These are phyloP conservation scores for Hybos culiciformis DNA, from an alignment of 2,888 invertebrate genomes.

Conservation along the genomic window DNA sequence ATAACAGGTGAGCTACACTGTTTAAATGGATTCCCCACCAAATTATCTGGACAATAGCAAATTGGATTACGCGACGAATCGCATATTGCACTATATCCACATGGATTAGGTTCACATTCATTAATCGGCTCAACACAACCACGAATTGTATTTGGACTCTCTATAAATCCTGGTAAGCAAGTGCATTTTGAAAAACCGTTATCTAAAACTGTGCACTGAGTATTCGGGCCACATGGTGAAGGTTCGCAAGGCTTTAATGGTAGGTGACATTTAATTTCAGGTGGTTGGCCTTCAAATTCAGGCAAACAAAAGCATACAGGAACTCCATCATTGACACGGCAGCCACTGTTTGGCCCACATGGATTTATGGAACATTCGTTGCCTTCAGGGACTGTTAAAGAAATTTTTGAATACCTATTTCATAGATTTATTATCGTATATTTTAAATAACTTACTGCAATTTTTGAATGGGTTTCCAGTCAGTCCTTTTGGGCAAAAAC, in stretches of 20 bases:
- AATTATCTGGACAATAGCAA: slow-evolving; percentile 74
- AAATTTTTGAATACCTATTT: neutral
- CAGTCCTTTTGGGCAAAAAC: slow-evolving; percentile 76
- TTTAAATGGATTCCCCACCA: slow-evolving; percentile 70
- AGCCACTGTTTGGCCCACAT: slow-evolving; percentile 73
- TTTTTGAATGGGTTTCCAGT: slow-evolving; percentile 83
- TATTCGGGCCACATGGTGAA: slow-evolving; percentile 79
- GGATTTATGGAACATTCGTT: slow-evolving; percentile 70
- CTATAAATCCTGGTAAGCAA: slow-evolving; percentile 66
- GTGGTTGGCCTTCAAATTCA: slow-evolving; percentile 76
- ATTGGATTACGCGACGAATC: slow-evolving; percentile 64
- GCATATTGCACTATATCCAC: slow-evolving; percentile 64
- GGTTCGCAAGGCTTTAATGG: slow-evolving; percentile 70
- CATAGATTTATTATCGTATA: neutral
- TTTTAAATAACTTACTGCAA: slow-evolving; percentile 60
- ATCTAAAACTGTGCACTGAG: slow-evolving; percentile 61
- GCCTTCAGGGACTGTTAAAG: slow-evolving; percentile 67
- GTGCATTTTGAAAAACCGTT: slow-evolving; percentile 81
- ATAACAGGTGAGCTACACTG: slow-evolving; percentile 50
- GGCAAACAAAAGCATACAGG: slow-evolving; percentile 79
- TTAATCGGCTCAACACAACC: slow-evolving; percentile 69
- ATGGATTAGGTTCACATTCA: slow-evolving; percentile 71
- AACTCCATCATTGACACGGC: slow-evolving; percentile 57
- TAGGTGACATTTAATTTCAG: slow-evolving; percentile 51
- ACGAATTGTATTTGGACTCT: slow-evolving; percentile 75